These are phyloP conservation scores for Cabera pusaria DNA, from an alignment of 2,888 invertebrate species.

Conservation along the genomic window DNA sequence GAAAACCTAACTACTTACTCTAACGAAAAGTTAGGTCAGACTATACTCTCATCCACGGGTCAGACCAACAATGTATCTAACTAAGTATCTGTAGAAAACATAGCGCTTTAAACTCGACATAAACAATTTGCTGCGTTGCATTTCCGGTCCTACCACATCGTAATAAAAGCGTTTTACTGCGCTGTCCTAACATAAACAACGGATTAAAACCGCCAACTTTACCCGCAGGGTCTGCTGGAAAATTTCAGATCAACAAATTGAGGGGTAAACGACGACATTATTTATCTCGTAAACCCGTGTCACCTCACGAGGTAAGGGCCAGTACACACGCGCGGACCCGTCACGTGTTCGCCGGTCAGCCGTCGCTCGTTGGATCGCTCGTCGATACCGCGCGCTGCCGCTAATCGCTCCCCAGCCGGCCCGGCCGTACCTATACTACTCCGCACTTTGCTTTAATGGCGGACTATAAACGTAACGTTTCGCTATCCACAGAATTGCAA, in stretches of 20 bases:
- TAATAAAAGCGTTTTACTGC: constrained; percentile 32
- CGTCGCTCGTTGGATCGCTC: constrained; percentile 20
- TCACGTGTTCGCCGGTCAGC: constrained; percentile 41
- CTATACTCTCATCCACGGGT: no score
- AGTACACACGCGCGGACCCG: constrained; percentile 27
- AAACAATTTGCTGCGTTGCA: constrained; percentile 24
- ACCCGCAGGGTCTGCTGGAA: constrained; percentile 21
- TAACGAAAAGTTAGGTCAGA: no score
- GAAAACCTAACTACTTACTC: no score
- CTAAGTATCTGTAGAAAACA: no score
- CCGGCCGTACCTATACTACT: constrained; percentile 26
- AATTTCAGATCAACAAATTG: constrained; percentile 48
- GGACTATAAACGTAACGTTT: constrained; percentile 34
- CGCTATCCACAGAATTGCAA: constrained; percentile 33
- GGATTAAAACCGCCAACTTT: constrained; percentile 28
- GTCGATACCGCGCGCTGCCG: constrained; percentile 32
- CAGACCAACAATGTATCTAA: no score
- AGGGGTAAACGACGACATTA: constrained; percentile 46
- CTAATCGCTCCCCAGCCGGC: constrained; percentile 34
- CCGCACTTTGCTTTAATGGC: constrained; percentile 32
- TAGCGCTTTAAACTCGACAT: constrained; percentile 6
- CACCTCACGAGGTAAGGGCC: constrained; percentile 36
- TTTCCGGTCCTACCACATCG: constrained; percentile 29
- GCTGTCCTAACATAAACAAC: constrained; percentile 25
- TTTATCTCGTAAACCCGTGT: constrained; percentile 48